Percentiles rank a stretch among this genome's conserved stretches.
These are phyloP conservation scores for Rhagoletis zephyria DNA, from an alignment of 1,140 invertebrate species.

Conservation along the genomic window DNA sequence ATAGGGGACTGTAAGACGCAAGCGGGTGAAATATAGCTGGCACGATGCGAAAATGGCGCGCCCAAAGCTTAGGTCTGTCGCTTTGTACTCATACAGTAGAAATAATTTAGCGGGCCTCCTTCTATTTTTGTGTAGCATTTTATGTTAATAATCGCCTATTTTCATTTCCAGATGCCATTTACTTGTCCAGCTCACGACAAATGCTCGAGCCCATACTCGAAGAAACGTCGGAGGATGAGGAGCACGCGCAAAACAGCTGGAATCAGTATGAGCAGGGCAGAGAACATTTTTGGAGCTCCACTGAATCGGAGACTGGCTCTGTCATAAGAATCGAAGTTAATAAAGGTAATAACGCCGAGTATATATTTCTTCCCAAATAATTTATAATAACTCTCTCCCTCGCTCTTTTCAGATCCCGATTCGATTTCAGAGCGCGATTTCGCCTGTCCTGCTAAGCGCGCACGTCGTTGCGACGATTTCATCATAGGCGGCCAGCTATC, in stretches of 20 bases:
- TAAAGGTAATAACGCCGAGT: constrained; percentile 67
- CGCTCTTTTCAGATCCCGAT: constrained; percentile 74
- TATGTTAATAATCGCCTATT: background rate
- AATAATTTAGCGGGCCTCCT: too few species aligned
- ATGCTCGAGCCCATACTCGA: constrained; percentile 81
- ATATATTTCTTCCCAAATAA: background rate
- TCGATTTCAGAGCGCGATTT: constrained; percentile 84
- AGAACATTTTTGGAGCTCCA: constrained; percentile 76
- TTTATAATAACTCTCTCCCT: background rate
- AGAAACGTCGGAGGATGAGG: constrained; percentile 82
- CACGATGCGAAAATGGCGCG: constrained; percentile 37
- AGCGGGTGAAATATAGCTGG: background rate
- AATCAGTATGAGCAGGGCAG: constrained; percentile 63
- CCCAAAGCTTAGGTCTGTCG: constrained; percentile 20
- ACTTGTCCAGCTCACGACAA: constrained; percentile 69
- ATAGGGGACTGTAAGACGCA: background rate
- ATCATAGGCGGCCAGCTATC: constrained; percentile 42
- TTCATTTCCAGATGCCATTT: constrained; percentile 67
- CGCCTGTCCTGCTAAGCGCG: constrained; percentile 84
- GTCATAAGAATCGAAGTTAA: constrained; percentile 74
- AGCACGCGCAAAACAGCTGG: constrained; percentile 74
- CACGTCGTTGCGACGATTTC: constrained; percentile 76
- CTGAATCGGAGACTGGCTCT: constrained; percentile 78
- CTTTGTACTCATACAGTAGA: too few species aligned
- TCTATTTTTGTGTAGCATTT: too few species aligned